Base-by-base conservation (phyloP, 2,113 vertebrate species). In the Melanerpes formicivorus region DNA sequence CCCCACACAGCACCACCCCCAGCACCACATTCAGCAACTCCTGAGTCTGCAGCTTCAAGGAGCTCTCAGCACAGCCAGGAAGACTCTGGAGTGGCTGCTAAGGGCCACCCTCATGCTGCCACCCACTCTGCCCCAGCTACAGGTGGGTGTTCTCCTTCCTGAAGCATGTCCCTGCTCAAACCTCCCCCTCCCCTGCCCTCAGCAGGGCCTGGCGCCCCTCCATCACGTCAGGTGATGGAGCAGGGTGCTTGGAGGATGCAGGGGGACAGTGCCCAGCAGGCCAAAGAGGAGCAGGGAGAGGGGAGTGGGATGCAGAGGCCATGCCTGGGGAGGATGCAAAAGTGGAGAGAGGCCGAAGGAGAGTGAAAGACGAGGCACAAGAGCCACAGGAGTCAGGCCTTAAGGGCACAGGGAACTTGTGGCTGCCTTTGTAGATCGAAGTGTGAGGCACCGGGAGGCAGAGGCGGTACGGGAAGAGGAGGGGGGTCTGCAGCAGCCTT, bases 191-290 rank as follows among this genome's bases (percentile, higher is more conserved):
- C 19, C 16, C 64, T 25, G 11, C 56, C 52, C 37, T 9, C 18
- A 11, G n/a, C 52, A 1, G 19, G 3, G 29, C 78, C 3, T 46
- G 30, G 58, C 7, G 2, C 46, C 0, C 0, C 40, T 32, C 34
- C 52, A 14, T 1, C 0, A 1, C 8, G 50, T 13, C 11, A 1
- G 0, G 7, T 1, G 6, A 56, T 11, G 76, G 76, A 65, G 62
- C 29, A 29, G 52, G 88, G 50, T 17, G 58, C 71, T 30, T 0
- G 1, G 5, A 18, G 13, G 60, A 14, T 21, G 54, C 2, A 2
- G 65, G 34, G 46, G 30, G 18, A 42, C 58, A 8, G 60, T 52
- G 5, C 5, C 58, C 73, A 10, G 64, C 50, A 32, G 32, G 12
- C 2, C 5, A 2, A 27, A 21, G 23, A 50, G 50, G 40, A 46